phyloP scores from a whole-genome alignment of 2,888 invertebrate species.

The Melinaea marsaeus region DNA sequence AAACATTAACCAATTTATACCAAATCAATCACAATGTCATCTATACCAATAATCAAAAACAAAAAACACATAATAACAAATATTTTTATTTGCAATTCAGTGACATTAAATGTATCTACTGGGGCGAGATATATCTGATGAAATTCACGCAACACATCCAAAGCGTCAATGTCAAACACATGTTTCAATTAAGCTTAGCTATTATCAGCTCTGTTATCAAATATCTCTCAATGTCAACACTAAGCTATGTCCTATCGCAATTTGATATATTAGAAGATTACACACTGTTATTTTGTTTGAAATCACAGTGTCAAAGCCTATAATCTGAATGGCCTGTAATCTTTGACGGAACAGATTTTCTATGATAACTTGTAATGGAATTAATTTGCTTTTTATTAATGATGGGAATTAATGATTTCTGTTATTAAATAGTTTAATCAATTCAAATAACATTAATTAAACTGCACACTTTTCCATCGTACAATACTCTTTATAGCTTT shows the following conservation, averaged over 20 bases:
- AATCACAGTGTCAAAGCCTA: constrained; percentile 27
- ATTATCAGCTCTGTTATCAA: constrained; percentile 28
- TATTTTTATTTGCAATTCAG: too few species aligned
- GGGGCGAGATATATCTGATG: neutral
- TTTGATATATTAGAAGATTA: constrained; percentile 30
- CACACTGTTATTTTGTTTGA: constrained; percentile 26
- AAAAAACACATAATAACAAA: too few species aligned
- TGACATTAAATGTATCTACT: too few species aligned
- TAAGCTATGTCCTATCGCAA: constrained; percentile 24
- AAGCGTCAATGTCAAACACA: constrained; percentile 19
- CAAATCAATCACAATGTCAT: too few species aligned
- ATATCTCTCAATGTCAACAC: constrained; percentile 26
- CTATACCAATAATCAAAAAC: too few species aligned
- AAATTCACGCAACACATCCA: constrained; percentile 5
- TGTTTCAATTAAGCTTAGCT: constrained; percentile 25
- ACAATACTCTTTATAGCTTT: too few species aligned
- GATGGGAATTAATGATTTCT: too few species aligned
- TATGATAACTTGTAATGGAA: constrained; percentile 19
- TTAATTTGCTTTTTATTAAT: constrained; percentile 1
- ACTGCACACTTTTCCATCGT: too few species aligned
- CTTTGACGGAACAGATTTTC: constrained; percentile 19
- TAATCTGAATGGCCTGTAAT: constrained; percentile 28
- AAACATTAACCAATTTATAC: too few species aligned
- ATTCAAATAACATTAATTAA: too few species aligned
- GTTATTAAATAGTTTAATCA: too few species aligned